Evolutionary conservation across 2,113 vertebrate genomes (phyloP), one percentile per base, ranked within the genome.

Genomic region (Sinocyclocheilus anophthalmus): DNA sequence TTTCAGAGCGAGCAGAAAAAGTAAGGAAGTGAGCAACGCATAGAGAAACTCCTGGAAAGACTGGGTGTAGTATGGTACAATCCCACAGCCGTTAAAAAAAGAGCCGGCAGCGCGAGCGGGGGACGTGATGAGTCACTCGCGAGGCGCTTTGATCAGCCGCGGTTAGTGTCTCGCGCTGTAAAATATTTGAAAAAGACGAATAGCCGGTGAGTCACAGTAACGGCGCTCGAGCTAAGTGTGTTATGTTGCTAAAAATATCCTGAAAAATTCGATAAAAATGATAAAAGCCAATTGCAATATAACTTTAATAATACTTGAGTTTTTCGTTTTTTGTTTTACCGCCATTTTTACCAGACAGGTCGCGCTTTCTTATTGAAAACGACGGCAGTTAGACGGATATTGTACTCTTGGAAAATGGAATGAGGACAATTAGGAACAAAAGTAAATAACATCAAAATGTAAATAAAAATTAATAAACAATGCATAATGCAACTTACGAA

Each of bases 111-210:
- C 24, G 84, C 80, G 48, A 63, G 67, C n/a, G 81, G 67, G 85
- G 81, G 81, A 59, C 30, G 70, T 26, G 85, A 87, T 89, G 88
- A 89, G 83, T 89, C 88, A 89, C 83, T 76, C 30, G 50, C 53
- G 16, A 63, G 45, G 63, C 76, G 22, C 78, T 87, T 61, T 85
- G 86, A 87, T 89, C 55, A 33, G 73, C 88, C 50, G 73, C 78
- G 61, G 78, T 67, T 57, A 79, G 59, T 75, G 61, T 83, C 72
- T 85, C 84, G 37, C 73, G 65, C 33, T 78, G 37, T 73, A 72
- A 85, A 87, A 84, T 82, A 83, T 79, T 81, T 85, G 26, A 55
- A 75, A 73, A 81, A 50, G 77, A 87, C 59, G 70, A 87, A 77
- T 59, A 63, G 79, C 76, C 83, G 72, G 65, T 89, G 86, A 89